Percentiles rank a stretch among this genome's conserved stretches.
phyloP scores from a whole-genome alignment of 2,888 invertebrate species.

The Glomeris marginata region DNA sequence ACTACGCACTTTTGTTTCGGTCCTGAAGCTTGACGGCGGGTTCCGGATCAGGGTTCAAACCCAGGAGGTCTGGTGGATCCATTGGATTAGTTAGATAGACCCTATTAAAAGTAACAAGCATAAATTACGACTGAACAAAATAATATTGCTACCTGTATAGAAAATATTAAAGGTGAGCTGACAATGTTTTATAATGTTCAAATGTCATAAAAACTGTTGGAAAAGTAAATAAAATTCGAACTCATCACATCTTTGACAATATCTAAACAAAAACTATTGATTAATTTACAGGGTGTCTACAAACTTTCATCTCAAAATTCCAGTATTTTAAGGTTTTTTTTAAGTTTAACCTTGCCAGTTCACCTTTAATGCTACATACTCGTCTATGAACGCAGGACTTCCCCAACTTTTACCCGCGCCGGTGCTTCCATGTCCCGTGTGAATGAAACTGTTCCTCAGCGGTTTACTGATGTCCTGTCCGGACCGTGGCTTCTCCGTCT shows the following conservation, averaged over 20 bases:
- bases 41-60: slow-evolving; percentile 21
- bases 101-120: slow-evolving; percentile 19
- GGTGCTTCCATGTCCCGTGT: slow-evolving; percentile 45
- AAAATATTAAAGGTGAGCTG: too few species aligned
- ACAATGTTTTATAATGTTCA: neutral
- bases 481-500: slow-evolving; percentile 50
- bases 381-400: slow-evolving; percentile 59
- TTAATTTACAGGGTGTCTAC: too few species aligned
- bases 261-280: too few species aligned
- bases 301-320: too few species aligned
- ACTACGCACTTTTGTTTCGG: slow-evolving; percentile 33
- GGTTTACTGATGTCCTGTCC: slow-evolving; percentile 62
- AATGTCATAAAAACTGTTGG: slow-evolving; percentile 1
- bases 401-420: slow-evolving; percentile 72
- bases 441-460: slow-evolving; percentile 64
- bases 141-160: too few species aligned
- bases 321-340: too few species aligned
- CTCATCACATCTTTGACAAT: too few species aligned
- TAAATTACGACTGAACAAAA: too few species aligned
- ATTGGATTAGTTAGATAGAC: slow-evolving; percentile 60
- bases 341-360: too few species aligned
- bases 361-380: too few species aligned
- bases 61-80: slow-evolving; percentile 49
- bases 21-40: slow-evolving; percentile 31
- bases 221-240: too few species aligned